phyloP scores from a whole-genome alignment of 2,797 vertebrate genomes.

The Catamblyrhynchus diadema region DNA sequence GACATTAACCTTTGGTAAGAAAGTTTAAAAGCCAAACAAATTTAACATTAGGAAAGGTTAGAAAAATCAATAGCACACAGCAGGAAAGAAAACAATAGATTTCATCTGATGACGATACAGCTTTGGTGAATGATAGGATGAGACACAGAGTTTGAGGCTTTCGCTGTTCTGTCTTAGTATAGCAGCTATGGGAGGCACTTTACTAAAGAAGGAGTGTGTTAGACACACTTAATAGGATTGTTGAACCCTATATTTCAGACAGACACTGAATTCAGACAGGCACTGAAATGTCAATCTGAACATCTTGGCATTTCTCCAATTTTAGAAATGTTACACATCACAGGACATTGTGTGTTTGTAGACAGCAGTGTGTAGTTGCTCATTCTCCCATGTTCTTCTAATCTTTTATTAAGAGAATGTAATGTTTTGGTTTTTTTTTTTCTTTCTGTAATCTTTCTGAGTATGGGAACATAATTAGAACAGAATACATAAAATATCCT shows the following conservation, averaged over 20 bases:
- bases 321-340: neutral
- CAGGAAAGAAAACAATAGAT: conserved; percentile 41
- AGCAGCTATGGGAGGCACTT: neutral
- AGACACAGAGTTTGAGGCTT: neutral
- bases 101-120: neutral
- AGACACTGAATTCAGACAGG: conserved; percentile 8
- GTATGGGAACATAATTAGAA: neutral
- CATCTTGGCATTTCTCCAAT: neutral
- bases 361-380: neutral
- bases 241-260: conserved; percentile 36
- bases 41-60: conserved; percentile 62
- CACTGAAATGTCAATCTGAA: conserved; percentile 26
- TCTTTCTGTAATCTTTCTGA: neutral
- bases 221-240: conserved; percentile 44
- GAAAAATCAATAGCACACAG: conserved; percentile 55
- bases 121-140: neutral
- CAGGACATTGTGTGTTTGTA: neutral
- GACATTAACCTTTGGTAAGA: conserved; percentile 50
- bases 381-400: neutral
- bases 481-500: neutral
- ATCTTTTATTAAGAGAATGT: neutral
- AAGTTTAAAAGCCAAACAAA: conserved; percentile 55
- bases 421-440: neutral
- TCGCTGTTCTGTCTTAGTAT: neutral
- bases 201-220: neutral